A percentile compares a stretch with the other conserved stretches of the same genome.
phyloP scores from a whole-genome alignment of 2,797 vertebrate genomes.

The Arrhamphus sclerolepis region DNA sequence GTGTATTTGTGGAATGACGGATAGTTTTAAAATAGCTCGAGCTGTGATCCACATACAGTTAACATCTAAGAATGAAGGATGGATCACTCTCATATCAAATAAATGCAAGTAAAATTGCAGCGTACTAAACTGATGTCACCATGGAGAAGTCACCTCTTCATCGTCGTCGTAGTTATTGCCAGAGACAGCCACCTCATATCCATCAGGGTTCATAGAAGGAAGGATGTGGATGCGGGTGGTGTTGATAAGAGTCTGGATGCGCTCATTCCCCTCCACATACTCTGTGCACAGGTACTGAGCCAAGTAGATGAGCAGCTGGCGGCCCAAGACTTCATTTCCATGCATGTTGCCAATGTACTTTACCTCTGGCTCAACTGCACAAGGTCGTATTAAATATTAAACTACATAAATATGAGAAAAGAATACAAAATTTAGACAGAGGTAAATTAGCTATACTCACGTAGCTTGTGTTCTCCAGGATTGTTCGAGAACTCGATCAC shows the following conservation, averaged over 20 bases:
- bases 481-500: constrained; percentile 94
- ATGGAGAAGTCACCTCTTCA: constrained; percentile 64
- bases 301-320: constrained; percentile 93
- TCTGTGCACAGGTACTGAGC: constrained; percentile 93
- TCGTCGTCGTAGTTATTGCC: constrained; percentile 67
- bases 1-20: no score
- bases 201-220: constrained; percentile 95
- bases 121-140: background rate
- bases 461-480: constrained; percentile 89
- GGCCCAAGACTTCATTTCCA: constrained; percentile 92
- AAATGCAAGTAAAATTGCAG: background rate
- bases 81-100: background rate
- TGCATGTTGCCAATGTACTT: constrained; percentile 96
- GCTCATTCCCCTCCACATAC: constrained; percentile 90
- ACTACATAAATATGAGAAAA: background rate
- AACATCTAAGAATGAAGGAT: background rate
- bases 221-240: constrained; percentile 94
- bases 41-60: background rate
- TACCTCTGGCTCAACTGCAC: constrained; percentile 91
- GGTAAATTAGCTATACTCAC: constrained; percentile 77
- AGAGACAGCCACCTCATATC: constrained; percentile 88
- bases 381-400: constrained; percentile 13
- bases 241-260: constrained; percentile 90
- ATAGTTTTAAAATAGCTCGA: background rate
- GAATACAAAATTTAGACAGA: background rate